These are phyloP conservation scores for Calephelis nemesis DNA, from an alignment of 1,140 invertebrate genomes.

Conservation along the genomic window DNA sequence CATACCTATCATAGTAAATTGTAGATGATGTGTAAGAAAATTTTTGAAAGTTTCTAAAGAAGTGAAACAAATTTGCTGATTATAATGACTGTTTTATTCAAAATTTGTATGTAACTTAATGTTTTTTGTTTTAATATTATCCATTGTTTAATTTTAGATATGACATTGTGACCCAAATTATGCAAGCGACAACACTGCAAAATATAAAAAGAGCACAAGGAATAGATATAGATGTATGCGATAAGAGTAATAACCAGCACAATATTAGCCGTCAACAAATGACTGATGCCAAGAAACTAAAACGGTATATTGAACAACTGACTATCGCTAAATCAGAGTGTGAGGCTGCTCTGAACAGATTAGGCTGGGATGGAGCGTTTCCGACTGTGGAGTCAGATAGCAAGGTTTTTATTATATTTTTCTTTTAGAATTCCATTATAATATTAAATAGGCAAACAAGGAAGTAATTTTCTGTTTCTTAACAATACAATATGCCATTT, in stretches of 20 bases:
- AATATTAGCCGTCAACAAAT: constrained; percentile 84
- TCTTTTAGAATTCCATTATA: neutral
- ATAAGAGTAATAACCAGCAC: constrained; percentile 64
- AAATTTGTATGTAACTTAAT: neutral
- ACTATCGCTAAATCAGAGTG: constrained; percentile 91
- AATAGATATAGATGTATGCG: constrained; percentile 85
- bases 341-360: constrained; percentile 86
- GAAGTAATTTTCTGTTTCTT: no score
- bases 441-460: no score
- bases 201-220: constrained; percentile 92
- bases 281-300: constrained; percentile 85
- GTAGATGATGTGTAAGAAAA: no score
- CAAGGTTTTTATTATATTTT: constrained; percentile 47
- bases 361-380: constrained; percentile 90
- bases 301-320: constrained; percentile 89
- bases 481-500: no score
- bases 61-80: no score
- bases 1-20: no score
- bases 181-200: constrained; percentile 95
- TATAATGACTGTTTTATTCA: no score
- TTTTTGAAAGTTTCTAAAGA: no score
- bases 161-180: constrained; percentile 94
- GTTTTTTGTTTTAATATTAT: neutral
- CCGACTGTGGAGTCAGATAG: constrained; percentile 77
- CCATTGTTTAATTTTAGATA: constrained; percentile 80